These are phyloP conservation scores for Dryobotodes eremita DNA, from an alignment of 2,888 invertebrate genomes.

Conservation along the genomic window DNA sequence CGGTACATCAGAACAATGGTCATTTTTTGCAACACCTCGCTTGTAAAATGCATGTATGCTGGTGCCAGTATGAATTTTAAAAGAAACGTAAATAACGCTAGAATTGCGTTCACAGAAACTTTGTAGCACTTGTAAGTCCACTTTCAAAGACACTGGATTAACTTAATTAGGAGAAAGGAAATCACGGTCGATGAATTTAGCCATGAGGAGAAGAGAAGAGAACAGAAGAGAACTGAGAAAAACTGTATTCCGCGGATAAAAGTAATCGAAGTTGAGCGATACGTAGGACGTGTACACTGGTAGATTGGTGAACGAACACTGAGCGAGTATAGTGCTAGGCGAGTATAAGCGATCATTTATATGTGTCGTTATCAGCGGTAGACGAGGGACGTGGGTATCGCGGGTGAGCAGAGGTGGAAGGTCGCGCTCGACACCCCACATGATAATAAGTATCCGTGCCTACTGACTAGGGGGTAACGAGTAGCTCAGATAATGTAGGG, in stretches of 20 bases:
- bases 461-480: slow-evolving; percentile 88
- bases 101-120: slow-evolving; percentile 55
- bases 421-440: slow-evolving; percentile 79
- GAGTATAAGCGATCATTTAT: slow-evolving; percentile 82
- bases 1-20: slow-evolving; percentile 89
- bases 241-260: slow-evolving; percentile 48
- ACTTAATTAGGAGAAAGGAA: slow-evolving; percentile 85
- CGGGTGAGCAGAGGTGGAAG: slow-evolving; percentile 78
- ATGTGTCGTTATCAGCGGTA: slow-evolving; percentile 81
- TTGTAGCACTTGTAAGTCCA: slow-evolving; percentile 57
- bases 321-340: slow-evolving; percentile 67
- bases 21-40: slow-evolving; percentile 87
- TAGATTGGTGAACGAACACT: slow-evolving; percentile 68
- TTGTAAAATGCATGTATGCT: slow-evolving; percentile 88
- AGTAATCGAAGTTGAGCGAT: slow-evolving; percentile 39
- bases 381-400: slow-evolving; percentile 77
- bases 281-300: slow-evolving; percentile 69
- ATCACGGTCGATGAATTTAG: slow-evolving; percentile 86
- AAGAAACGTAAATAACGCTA: slow-evolving; percentile 60
- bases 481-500: slow-evolving; percentile 75
- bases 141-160: slow-evolving; percentile 69
- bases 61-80: slow-evolving; percentile 81
- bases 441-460: slow-evolving; percentile 84
- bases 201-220: slow-evolving; percentile 86
- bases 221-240: slow-evolving; percentile 58